Percentiles rank a stretch among this genome's conserved stretches.
These are phyloP conservation scores for Pedetes capensis DNA, from an alignment of 2,113 vertebrate species.

Conservation along the genomic window DNA sequence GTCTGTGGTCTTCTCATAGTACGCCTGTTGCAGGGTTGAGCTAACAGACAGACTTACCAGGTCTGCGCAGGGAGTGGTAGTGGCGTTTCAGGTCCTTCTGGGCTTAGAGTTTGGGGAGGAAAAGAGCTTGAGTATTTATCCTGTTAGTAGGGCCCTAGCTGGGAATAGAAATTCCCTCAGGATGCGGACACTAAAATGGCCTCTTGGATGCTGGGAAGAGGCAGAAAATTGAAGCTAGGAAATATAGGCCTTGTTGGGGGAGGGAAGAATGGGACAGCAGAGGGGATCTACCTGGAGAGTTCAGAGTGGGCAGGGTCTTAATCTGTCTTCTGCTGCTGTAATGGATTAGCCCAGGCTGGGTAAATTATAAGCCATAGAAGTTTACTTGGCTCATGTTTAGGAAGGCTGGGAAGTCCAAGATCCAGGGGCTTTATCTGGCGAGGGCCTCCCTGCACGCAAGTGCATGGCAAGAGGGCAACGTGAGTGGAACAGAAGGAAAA, in stretches of 20 bases:
- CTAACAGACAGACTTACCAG: constrained; percentile 43
- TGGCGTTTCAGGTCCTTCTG: background rate
- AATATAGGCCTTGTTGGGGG: background rate
- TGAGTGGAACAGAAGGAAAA: background rate
- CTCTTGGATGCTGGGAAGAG: constrained; percentile 30
- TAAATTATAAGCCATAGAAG: background rate
- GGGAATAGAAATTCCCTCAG: constrained; percentile 12
- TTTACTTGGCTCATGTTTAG: background rate
- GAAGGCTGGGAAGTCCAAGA: background rate
- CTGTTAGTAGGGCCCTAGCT: background rate
- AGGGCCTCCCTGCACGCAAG: background rate
- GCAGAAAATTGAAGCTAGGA: constrained; percentile 12
- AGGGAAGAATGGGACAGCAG: background rate
- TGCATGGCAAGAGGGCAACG: background rate
- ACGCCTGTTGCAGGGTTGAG: background rate
- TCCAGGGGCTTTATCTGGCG: background rate
- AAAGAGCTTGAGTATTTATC: constrained; percentile 46
- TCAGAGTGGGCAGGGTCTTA: background rate
- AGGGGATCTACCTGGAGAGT: background rate
- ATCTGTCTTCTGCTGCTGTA: background rate
- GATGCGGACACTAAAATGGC: constrained; percentile 1
- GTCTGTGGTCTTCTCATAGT: background rate
- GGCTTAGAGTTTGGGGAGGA: background rate
- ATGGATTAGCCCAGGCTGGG: background rate
- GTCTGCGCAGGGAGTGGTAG: background rate